Conservation (phyloP, 2,888 invertebrate genomes). For the Caradrina clavipalpis region DNA sequence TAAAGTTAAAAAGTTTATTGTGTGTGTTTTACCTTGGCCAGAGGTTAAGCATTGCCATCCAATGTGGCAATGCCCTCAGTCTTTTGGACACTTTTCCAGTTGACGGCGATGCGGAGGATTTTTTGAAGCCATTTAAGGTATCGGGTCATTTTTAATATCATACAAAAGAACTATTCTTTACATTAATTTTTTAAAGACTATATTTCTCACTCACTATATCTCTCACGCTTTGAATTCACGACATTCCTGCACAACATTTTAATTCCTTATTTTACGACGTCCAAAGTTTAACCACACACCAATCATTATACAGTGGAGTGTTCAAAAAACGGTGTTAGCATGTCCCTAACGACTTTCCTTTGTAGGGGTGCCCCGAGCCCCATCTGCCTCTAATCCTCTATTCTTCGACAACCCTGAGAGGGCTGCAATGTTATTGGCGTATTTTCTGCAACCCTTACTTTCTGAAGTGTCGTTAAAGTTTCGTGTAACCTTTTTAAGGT, state of each 20-base stretch:
- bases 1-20: too few species aligned
- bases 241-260: neutral
- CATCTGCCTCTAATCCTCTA: slow-evolving; percentile 68
- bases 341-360: slow-evolving; percentile 74
- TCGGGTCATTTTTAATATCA: too few species aligned
- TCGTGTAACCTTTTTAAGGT: slow-evolving; percentile 48
- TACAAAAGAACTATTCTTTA: too few species aligned
- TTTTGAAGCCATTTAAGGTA: too few species aligned
- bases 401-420: slow-evolving; percentile 61
- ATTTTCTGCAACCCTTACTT: slow-evolving; percentile 59
- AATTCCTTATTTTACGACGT: slow-evolving; percentile 6
- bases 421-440: slow-evolving; percentile 57
- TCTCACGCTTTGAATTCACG: too few species aligned
- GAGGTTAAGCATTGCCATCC: too few species aligned
- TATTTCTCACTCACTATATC: too few species aligned
- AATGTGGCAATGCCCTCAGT: too few species aligned
- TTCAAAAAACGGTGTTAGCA: slow-evolving; percentile 74
- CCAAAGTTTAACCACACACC: slow-evolving; percentile 26
- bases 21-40: too few species aligned
- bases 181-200: too few species aligned
- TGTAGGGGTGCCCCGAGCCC: slow-evolving; percentile 64
- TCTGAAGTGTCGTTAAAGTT: slow-evolving; percentile 57
- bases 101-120: too few species aligned
- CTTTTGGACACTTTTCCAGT: too few species aligned
- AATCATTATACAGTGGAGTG: slow-evolving; percentile 65